Evolutionary conservation across 2,888 invertebrate genomes (phyloP), one percentile per base, ranked within the genome.

Genomic region (Pheosia tremula): DNA sequence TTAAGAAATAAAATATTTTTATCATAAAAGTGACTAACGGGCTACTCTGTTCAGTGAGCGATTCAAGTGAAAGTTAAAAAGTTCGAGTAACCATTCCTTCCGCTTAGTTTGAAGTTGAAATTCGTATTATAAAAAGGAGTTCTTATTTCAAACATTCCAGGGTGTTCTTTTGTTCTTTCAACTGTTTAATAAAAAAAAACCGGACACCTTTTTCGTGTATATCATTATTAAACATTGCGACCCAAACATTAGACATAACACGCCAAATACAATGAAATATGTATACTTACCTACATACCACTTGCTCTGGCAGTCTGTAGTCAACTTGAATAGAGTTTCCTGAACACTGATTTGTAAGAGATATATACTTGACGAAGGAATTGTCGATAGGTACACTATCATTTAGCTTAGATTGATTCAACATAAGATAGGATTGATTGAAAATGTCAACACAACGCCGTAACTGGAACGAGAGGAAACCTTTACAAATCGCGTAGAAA

Each of bases 401-500:
- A 57, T 53, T 24, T 24, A 24, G 24, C 60, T 58, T 58, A 63
- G 67, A 68, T 74, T 70, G 73, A 67, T 71, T 66, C 65, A 66
- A 71, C 71, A 62, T 71, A 69, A 64, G 64, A 68, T 68, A 78
- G 67, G 66, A 75, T 76, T 84, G 82, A 85, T 84, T 82, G 82
- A 80, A 82, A 84, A 81, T 74, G 82, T 84, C 83, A 81, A 80
- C 77, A 87, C 81, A 81, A 83, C 84, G 84, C 80, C 75, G 79
- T 81, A 83, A 87, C 80, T 84, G 74, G 85, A 79, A 78, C 84
- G 78, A 77, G 80, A 83, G 90, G 89, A 90, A 89, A 77, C 86
- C 88, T 86, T 86, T 91, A 90, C 86, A 91, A 91, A 90, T 88
- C 85, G 79, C 76, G 78, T 78, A 85, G 84, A 87, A 85, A 85